Percentiles rank a stretch among this genome's conserved stretches.
phyloP scores from a whole-genome alignment of 1,140 invertebrate species.

The Pseudomyrmex concolor region DNA sequence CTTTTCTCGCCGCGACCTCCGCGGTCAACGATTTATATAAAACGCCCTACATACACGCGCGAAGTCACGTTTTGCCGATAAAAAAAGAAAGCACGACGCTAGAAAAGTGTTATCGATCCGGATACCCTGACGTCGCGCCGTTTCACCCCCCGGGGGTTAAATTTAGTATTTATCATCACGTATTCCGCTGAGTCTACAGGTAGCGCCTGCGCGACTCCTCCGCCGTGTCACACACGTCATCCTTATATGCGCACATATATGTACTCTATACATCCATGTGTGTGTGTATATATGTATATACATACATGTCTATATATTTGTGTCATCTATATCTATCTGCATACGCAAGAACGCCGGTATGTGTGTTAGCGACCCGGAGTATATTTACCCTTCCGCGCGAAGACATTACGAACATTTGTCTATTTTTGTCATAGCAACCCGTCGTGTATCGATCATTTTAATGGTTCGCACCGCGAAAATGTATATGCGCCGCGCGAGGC shows the following conservation, averaged over 20 bases:
- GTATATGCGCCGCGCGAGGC: neutral
- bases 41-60: conserved; percentile 37
- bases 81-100: conserved; percentile 27
- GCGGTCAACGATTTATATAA: conserved; percentile 50
- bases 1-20: conserved; percentile 6
- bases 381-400: conserved; percentile 41
- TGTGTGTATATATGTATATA: too few species aligned
- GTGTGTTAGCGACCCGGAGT: neutral
- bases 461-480: conserved; percentile 44
- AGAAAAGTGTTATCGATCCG: conserved; percentile 66
- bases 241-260: conserved; percentile 14
- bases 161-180: conserved; percentile 65
- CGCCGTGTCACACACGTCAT: conserved; percentile 45
- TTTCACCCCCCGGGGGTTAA: conserved; percentile 69
- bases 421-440: conserved; percentile 54
- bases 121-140: conserved; percentile 58
- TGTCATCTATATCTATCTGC: neutral
- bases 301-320: too few species aligned
- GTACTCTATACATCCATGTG: neutral
- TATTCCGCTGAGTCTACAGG: conserved; percentile 68
- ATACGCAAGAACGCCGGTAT: conserved; percentile 8
- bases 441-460: conserved; percentile 54
- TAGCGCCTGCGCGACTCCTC: conserved; percentile 63
- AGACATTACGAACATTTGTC: conserved; percentile 49
- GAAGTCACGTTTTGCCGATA: conserved; percentile 45